Evolutionary conservation across 1,140 invertebrate genomes (phyloP).

Genomic region (Centruroides sculpturatus): DNA sequence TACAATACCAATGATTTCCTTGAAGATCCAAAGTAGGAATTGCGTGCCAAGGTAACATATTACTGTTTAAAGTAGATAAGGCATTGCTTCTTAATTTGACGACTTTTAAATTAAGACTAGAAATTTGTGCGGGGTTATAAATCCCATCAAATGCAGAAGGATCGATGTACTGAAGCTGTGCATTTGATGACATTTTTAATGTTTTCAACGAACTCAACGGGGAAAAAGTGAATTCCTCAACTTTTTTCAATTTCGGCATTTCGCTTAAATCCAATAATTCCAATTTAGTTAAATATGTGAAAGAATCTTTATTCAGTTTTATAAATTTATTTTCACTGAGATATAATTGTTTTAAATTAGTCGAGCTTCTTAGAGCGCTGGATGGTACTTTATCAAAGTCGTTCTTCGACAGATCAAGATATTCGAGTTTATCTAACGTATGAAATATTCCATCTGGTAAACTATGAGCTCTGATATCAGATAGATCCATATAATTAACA

Average conservation of each 20-base stretch:
- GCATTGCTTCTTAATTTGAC: slow-evolving; percentile 6
- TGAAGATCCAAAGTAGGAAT: slow-evolving; percentile 14
- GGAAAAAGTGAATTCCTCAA: slow-evolving; percentile 12
- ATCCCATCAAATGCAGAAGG: slow-evolving; percentile 9
- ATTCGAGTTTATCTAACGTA: slow-evolving; percentile 4
- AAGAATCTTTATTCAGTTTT: slow-evolving; percentile 10
- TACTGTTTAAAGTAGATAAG: background rate
- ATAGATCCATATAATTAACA: slow-evolving; percentile 11
- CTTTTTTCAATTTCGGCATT: slow-evolving; percentile 9
- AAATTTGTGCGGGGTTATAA: slow-evolving; percentile 3
- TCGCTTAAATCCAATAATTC: slow-evolving; percentile 9
- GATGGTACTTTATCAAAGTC: slow-evolving; percentile 14
- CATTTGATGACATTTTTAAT: slow-evolving; percentile 10
- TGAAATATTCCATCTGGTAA: slow-evolving; percentile 9
- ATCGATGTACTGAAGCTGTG: slow-evolving; percentile 6
- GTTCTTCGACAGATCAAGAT: slow-evolving; percentile 17
- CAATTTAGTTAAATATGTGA: slow-evolving; percentile 6
- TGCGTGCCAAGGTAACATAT: slow-evolving; percentile 1
- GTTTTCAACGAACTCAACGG: slow-evolving; percentile 2
- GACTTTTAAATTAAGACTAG: slow-evolving; percentile 8
- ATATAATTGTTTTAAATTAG: slow-evolving; percentile 4
- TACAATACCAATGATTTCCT: slow-evolving; percentile 18
- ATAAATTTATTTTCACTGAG: slow-evolving; percentile 13
- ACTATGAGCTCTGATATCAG: slow-evolving; percentile 1
- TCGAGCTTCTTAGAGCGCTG: slow-evolving; percentile 8